Conservation (phyloP, 2,888 invertebrate species). For the Pyrgus malvae region DNA sequence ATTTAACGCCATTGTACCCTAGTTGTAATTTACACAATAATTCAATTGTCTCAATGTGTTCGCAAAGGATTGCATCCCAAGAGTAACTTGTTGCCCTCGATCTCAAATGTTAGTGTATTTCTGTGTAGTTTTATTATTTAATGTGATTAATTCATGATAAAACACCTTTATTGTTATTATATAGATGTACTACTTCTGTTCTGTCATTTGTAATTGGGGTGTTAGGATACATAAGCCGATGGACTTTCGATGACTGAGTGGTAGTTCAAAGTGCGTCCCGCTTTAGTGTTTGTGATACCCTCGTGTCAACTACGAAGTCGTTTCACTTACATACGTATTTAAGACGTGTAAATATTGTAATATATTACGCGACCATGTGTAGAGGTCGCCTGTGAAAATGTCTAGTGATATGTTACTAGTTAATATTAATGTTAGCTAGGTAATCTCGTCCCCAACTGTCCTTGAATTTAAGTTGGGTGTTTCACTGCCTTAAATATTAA, state of each 20-base stretch:
- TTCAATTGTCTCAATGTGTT: constrained; percentile 30
- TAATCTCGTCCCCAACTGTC: constrained; percentile 80
- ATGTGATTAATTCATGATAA: constrained; percentile 60
- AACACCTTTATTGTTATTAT: constrained; percentile 67
- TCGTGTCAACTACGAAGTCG: constrained; percentile 51
- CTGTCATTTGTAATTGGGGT: constrained; percentile 69
- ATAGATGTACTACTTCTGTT: constrained; percentile 69
- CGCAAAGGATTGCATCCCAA: constrained; percentile 31
- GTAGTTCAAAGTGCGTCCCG: constrained; percentile 62
- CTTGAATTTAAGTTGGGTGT: constrained; percentile 80
- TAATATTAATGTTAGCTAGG: constrained; percentile 78
- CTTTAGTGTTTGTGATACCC: constrained; percentile 62
- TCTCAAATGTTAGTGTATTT: constrained; percentile 67
- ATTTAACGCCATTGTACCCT: constrained; percentile 23
- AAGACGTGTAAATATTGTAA: constrained; percentile 80
- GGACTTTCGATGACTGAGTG: constrained; percentile 79
- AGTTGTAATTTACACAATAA: constrained; percentile 20
- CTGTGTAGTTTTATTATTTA: constrained; percentile 73
- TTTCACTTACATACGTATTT: constrained; percentile 64
- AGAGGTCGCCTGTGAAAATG: constrained; percentile 77
- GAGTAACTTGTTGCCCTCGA: constrained; percentile 61
- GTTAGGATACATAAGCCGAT: constrained; percentile 75
- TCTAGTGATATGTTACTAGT: constrained; percentile 78
- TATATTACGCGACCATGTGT: constrained; percentile 73
- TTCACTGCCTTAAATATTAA: constrained; percentile 81